A percentile compares a stretch with the other conserved stretches of the same genome.
phyloP scores from a whole-genome alignment of 1,140 invertebrate genomes.

The Drosophila kohkoa region DNA sequence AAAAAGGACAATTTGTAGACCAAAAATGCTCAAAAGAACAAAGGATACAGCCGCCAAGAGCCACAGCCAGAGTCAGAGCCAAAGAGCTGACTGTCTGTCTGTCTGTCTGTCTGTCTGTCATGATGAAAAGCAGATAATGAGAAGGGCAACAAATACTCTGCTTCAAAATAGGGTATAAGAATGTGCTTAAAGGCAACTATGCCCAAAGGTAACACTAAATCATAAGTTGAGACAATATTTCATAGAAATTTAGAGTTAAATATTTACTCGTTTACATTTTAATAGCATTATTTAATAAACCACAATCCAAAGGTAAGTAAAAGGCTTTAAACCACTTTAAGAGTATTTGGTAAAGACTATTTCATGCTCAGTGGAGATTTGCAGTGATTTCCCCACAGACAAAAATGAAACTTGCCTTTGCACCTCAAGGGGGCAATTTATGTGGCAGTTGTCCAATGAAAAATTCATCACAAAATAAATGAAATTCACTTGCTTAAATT shows the following conservation, averaged over 20 bases:
- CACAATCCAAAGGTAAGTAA: no score
- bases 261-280: no score
- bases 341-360: not conserved
- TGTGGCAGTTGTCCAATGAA: conserved; percentile 11
- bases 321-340: not conserved
- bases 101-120: not conserved
- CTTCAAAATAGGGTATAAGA: no score
- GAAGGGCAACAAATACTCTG: not conserved
- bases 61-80: not conserved
- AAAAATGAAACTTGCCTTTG: not conserved
- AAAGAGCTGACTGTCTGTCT: not conserved
- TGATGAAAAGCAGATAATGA: conserved; percentile 31
- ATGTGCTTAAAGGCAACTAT: not conserved
- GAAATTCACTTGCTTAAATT: not conserved
- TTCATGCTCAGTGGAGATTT: not conserved
- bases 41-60: not conserved
- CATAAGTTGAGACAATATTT: no score
- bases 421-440: not conserved
- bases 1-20: conserved; percentile 7
- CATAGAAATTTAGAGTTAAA: no score
- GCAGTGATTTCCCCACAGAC: not conserved
- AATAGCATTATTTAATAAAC: no score
- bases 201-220: not conserved
- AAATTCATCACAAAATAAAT: not conserved
- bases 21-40: conserved; percentile 1